Conservation (phyloP, 2,888 invertebrate species). For the Helleia helle region DNA sequence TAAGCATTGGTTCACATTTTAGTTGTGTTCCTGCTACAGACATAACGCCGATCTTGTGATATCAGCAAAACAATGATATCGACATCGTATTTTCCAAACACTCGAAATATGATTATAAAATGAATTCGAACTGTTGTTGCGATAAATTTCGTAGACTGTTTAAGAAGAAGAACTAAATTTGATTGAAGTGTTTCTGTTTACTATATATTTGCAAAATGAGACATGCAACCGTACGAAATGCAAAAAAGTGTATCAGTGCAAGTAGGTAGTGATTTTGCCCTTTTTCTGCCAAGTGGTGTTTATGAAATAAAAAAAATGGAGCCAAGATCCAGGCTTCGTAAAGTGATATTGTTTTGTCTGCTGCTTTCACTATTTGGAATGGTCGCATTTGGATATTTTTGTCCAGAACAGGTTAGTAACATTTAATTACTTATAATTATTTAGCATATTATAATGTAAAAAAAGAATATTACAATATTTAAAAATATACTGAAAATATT, state of each 20-base stretch:
- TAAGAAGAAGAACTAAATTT: slow-evolving; percentile 12
- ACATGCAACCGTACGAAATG: slow-evolving; percentile 74
- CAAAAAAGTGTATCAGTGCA: slow-evolving; percentile 87
- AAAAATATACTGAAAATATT: too few species aligned
- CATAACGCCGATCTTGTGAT: slow-evolving; percentile 33
- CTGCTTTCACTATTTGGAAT: slow-evolving; percentile 88
- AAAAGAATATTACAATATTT: too few species aligned
- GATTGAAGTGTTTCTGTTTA: slow-evolving; percentile 30
- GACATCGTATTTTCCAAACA: slow-evolving; percentile 34
- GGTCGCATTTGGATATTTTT: slow-evolving; percentile 92
- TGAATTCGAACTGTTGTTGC: slow-evolving; percentile 23
- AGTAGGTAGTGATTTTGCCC: slow-evolving; percentile 88
- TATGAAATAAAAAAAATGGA: slow-evolving; percentile 91
- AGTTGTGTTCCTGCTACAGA: slow-evolving; percentile 38
- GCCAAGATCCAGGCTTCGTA: slow-evolving; percentile 85
- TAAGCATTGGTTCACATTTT: slow-evolving; percentile 28
- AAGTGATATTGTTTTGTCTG: slow-evolving; percentile 87
- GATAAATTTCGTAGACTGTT: slow-evolving; percentile 12
- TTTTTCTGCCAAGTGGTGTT: slow-evolving; percentile 83
- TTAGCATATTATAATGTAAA: too few species aligned
- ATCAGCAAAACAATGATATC: slow-evolving; percentile 45
- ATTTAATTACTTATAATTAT: neutral
- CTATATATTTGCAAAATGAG: slow-evolving; percentile 66
- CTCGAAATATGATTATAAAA: slow-evolving; percentile 34
- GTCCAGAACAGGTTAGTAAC: slow-evolving; percentile 84